phyloP scores from a whole-genome alignment of 2,888 invertebrate species.

The Halocaridina rubra region DNA sequence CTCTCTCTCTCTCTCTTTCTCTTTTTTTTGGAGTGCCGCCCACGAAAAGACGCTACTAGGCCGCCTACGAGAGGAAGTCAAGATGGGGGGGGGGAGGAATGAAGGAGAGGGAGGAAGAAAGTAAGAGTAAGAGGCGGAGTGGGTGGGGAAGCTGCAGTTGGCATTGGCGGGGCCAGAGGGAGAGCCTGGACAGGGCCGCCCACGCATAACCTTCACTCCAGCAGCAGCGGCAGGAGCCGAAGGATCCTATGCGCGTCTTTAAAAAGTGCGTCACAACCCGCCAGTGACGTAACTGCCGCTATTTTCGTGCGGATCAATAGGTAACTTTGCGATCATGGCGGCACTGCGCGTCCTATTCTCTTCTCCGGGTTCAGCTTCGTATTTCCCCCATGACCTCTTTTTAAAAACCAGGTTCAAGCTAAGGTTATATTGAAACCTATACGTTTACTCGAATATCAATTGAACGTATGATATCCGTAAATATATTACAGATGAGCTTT shows the following conservation, averaged over 20 bases:
- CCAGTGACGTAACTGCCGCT: slow-evolving; percentile 54
- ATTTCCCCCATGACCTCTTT: neutral
- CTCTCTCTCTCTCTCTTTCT: too few species aligned
- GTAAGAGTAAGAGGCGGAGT: neutral
- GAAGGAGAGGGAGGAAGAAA: neutral
- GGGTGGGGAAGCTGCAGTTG: neutral
- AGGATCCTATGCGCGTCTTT: slow-evolving; percentile 50
- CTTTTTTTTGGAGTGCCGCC: too few species aligned
- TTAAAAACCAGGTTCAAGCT: neutral
- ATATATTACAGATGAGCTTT: too few species aligned
- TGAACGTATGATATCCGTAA: too few species aligned
- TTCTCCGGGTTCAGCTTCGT: neutral
- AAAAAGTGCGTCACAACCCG: slow-evolving; percentile 57
- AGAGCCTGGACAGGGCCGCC: slow-evolving; percentile 17
- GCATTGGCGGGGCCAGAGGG: neutral
- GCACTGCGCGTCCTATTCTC: slow-evolving; percentile 4
- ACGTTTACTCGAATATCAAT: too few species aligned
- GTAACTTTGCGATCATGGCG: slow-evolving; percentile 54
- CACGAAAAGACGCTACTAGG: too few species aligned
- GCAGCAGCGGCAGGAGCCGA: too few species aligned
- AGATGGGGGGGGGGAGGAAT: neutral
- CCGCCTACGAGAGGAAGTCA: neutral
- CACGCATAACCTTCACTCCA: slow-evolving; percentile 54
- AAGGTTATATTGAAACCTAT: neutral
- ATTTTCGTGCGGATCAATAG: slow-evolving; percentile 57